Base-by-base conservation (phyloP, 2,113 vertebrate species). In the Xenus cinereus region DNA sequence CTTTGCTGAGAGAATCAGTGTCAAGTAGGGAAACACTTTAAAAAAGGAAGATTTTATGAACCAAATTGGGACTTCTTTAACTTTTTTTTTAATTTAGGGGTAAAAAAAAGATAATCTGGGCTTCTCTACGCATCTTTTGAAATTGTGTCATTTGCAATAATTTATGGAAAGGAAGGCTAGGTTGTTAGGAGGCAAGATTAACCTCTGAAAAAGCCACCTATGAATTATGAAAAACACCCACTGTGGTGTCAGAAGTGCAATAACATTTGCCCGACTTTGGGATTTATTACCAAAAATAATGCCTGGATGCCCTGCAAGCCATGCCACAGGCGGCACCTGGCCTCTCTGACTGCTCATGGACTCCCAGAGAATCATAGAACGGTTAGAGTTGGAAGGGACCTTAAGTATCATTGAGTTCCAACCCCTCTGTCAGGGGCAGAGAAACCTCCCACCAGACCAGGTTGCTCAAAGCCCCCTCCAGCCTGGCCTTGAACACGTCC, bases 271-370 rank as follows among this genome's bases (percentile, higher is more conserved):
- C 10, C 27, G 14, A 26, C 39, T 69, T 69, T 56, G n/a, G 28
- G 43, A 67, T 85, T 82, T 92, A 57, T 51, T 57, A 45, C 14
- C 13, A 39, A 68, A 90, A 75, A 10, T n/a, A 75, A 24, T 0
- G 0, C 20, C 26, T 50, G 20, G 28, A 33, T 76, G 33, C 6
- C 27, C 57, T 75, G 51, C 11, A 50, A 45, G 27, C 14, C 27
- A 3, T 2, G 5, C 23, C 13, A 0, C 9, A 19, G n/a, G 23
- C 7, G 15, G 48, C 26, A 48, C 32, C 23, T 4, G 1, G 22
- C 45, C 17, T 62, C 1, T 0, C 43, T 41, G 7, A 19, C 56
- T 64, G 71, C 51, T 66, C 23, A 9, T 3, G 12, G 39, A 18
- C 26, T 57, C 26, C 43, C n/a, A 41, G 28, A 64, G 37, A 64